Evolutionary conservation across 2,888 invertebrate species (phyloP).

Genomic region (Cabera pusaria): DNA sequence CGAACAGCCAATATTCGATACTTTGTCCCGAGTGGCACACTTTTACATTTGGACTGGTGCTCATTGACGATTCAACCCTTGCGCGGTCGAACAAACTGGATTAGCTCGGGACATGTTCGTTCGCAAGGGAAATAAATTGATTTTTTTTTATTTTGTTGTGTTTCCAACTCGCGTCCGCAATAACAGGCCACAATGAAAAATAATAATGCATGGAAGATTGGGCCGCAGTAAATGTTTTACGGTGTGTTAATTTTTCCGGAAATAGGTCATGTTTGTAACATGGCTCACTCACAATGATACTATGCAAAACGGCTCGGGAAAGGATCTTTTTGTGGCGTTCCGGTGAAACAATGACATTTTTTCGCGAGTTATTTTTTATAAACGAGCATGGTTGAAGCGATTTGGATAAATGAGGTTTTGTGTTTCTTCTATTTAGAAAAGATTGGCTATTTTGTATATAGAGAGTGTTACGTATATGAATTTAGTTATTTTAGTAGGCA

Average conservation of each 20-base stretch:
- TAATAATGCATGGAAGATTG: slow-evolving; percentile 63
- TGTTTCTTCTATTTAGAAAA: slow-evolving; percentile 12
- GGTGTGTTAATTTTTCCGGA: slow-evolving; percentile 34
- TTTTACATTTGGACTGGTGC: slow-evolving; percentile 74
- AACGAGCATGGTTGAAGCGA: slow-evolving; percentile 14
- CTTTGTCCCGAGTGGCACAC: slow-evolving; percentile 64
- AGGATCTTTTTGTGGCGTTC: slow-evolving; percentile 24
- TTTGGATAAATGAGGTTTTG: slow-evolving; percentile 13
- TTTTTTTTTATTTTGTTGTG: slow-evolving; percentile 71
- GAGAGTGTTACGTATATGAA: no score
- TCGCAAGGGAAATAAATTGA: slow-evolving; percentile 79
- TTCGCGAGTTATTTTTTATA: slow-evolving; percentile 19
- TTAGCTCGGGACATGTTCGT: slow-evolving; percentile 77
- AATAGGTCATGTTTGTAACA: slow-evolving; percentile 37
- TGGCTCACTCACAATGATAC: slow-evolving; percentile 29
- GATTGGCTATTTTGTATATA: background rate
- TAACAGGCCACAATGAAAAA: slow-evolving; percentile 71
- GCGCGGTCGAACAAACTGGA: slow-evolving; percentile 80
- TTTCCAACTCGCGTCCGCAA: slow-evolving; percentile 66
- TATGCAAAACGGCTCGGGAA: slow-evolving; percentile 21
- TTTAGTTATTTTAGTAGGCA: no score
- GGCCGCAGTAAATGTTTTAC: slow-evolving; percentile 51
- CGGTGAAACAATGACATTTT: slow-evolving; percentile 22
- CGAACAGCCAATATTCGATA: slow-evolving; percentile 68
- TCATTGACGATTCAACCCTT: slow-evolving; percentile 82